Evolutionary conservation across 53 echinoderm and acorn worm species (phyloP).

Genomic region (Luidia sarsii): DNA sequence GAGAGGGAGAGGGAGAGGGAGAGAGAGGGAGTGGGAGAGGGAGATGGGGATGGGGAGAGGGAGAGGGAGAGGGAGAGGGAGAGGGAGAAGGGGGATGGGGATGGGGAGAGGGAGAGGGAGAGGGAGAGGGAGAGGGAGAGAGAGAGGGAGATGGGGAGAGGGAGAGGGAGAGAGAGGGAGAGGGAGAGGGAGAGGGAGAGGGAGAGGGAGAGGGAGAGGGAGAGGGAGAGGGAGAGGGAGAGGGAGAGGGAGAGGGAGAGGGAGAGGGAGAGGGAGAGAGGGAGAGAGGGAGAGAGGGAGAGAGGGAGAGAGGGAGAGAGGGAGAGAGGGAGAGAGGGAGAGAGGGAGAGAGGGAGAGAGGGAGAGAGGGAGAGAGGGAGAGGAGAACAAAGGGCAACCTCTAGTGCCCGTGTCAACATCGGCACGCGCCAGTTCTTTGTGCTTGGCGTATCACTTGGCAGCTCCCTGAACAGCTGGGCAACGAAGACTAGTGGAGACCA

Average conservation of each 20-base stretch:
- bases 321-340: neutral
- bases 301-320: neutral
- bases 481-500: no score
- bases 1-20: neutral
- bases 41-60: no score
- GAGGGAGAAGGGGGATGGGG: neutral
- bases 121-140: neutral
- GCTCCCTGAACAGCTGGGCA: conserved; percentile 18
- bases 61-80: neutral
- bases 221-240: neutral
- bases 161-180: neutral
- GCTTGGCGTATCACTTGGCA: conserved; percentile 33
- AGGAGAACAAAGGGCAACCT: conserved; percentile 19
- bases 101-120: neutral
- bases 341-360: neutral
- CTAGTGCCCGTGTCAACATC: conserved; percentile 5
- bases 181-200: neutral
- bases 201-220: neutral
- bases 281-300: neutral
- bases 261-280: neutral
- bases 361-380: neutral
- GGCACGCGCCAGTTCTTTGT: conserved; percentile 41
- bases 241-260: neutral
- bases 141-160: neutral
- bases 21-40: neutral